Conservation (phyloP, 2,113 vertebrate genomes). For the Microtus richardsoni region DNA sequence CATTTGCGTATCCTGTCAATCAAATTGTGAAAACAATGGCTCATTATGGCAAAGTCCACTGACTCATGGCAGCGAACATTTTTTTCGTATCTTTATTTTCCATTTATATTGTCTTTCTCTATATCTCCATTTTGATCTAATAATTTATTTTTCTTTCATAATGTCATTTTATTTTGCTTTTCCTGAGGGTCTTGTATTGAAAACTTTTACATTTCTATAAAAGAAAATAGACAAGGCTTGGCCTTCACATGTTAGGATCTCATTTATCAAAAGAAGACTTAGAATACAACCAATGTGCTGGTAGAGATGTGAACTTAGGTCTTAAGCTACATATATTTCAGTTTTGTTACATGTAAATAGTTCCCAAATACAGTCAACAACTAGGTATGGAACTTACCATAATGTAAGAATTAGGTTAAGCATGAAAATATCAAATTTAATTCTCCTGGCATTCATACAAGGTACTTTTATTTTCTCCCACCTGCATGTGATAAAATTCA, state of each 20-base stretch:
- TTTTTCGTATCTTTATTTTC: background rate
- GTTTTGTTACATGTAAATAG: background rate
- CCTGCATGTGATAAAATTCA: background rate
- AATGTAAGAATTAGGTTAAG: background rate
- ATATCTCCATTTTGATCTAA: background rate
- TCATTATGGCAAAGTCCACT: background rate
- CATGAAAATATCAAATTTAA: background rate
- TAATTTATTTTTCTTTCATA: background rate
- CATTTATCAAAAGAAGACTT: background rate
- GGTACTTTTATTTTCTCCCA: background rate
- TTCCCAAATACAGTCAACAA: background rate
- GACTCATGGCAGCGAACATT: background rate
- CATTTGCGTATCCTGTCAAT: background rate
- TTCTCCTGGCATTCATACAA: background rate
- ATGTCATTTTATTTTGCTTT: background rate
- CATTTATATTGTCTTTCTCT: constrained; percentile 8
- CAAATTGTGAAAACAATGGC: background rate
- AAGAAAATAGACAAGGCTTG: background rate
- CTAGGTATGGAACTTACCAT: background rate
- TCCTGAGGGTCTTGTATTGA: background rate
- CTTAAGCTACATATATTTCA: background rate
- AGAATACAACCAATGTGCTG: background rate
- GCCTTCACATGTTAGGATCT: background rate
- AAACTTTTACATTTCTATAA: constrained; percentile 11
- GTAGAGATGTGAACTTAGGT: background rate